Base-by-base conservation (phyloP, 2,797 vertebrate species). In the Falco cherrug region DNA sequence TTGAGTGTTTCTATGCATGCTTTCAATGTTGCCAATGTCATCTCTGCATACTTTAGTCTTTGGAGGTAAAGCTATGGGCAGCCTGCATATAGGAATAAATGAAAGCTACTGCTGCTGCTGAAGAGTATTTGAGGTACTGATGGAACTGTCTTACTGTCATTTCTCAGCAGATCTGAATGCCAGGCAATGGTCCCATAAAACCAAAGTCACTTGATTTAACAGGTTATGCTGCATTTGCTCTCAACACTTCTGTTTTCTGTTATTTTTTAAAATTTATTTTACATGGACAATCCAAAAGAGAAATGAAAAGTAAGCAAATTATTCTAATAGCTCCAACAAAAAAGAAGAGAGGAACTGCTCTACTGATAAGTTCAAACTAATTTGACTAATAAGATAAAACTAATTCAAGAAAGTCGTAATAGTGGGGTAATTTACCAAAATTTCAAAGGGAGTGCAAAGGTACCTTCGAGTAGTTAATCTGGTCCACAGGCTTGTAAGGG, bases 91-190 rank as follows among this genome's bases (percentile, higher is more conserved):
- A 57, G 61, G 50, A 41, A 77, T 16, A 53, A 63, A 71, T 54
- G 24, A 64, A 77, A 63, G 25, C 14, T 22, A 4, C 31, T 69
- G 15, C 50, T 56, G 26, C 41, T 13, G 28, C 5, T 37, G 60
- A 45, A 10, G 33, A 71, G 51, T 19, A 19, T 53, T 48, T 19
- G 45, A 35, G 39, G 26, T 79, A 16, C 10, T 5, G n/a, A 17
- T 24, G 54, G 10, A 37, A 24, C 18, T 16, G 5, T 45, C 41
- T 7, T 24, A 1, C 0, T 51, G 33, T 8, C 16, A 24, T 39
- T 90, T 35, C 33, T 39, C 69, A 68, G 57, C 45, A 56, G 15
- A 13, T 56, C 33, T 6, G 10, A 47, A 33, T 9, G 16, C 15
- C 73, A 68, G 26, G 29, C 17, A 17, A 41, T 19, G 29, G 56